Evolutionary conservation across 2,797 vertebrate genomes (phyloP).

Genomic region (Semaprochilodus insignis): DNA sequence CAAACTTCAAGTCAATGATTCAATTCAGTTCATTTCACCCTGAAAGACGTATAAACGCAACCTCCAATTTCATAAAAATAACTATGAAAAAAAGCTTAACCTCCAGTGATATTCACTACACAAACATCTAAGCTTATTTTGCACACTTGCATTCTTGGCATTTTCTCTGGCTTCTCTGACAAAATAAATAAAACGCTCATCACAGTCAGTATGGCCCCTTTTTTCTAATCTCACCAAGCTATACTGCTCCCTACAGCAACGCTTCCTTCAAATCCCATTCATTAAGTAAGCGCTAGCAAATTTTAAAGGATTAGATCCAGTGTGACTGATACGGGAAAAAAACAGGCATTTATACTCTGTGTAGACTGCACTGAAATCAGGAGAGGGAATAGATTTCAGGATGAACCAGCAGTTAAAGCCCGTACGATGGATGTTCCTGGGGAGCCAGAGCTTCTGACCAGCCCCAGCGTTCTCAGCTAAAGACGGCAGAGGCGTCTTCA

Average conservation of each 20-base stretch:
- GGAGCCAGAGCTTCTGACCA: slow-evolving; percentile 38
- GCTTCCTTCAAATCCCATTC: slow-evolving; percentile 54
- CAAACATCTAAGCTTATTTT: slow-evolving; percentile 24
- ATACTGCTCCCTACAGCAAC: slow-evolving; percentile 62
- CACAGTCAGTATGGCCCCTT: slow-evolving; percentile 8
- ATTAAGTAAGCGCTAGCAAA: slow-evolving; percentile 69
- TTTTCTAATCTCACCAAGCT: slow-evolving; percentile 27
- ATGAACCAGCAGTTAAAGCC: slow-evolving; percentile 1
- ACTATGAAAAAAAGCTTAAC: slow-evolving; percentile 23
- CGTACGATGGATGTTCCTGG: slow-evolving; percentile 38
- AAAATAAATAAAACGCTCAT: slow-evolving; percentile 35
- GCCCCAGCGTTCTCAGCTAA: slow-evolving; percentile 46
- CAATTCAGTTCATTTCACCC: background rate
- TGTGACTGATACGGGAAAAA: slow-evolving; percentile 62
- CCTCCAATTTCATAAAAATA: background rate
- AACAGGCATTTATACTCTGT: slow-evolving; percentile 59
- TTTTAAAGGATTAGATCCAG: slow-evolving; percentile 68
- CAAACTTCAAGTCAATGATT: background rate
- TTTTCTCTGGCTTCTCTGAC: slow-evolving; percentile 12
- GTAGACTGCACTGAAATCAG: slow-evolving; percentile 48
- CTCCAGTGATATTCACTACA: slow-evolving; percentile 29
- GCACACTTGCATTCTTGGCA: slow-evolving; percentile 21
- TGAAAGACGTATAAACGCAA: slow-evolving; percentile 3
- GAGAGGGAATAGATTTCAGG: slow-evolving; percentile 32
- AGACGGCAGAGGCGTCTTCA: slow-evolving; percentile 66